Evolutionary conservation across 1,140 invertebrate species (phyloP).

Genomic region (Aphis craccivora): DNA sequence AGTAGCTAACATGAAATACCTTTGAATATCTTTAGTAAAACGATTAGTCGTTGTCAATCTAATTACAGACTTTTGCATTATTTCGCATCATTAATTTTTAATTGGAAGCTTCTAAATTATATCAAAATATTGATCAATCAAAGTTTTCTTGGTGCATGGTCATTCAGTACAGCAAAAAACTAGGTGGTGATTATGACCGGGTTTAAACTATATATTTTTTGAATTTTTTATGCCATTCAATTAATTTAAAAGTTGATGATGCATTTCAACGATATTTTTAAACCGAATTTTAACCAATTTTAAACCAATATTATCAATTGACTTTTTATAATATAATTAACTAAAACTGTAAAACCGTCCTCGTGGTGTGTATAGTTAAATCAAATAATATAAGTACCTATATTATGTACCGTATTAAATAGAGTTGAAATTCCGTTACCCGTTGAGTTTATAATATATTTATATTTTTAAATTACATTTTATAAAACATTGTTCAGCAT

Average conservation of each 20-base stretch:
- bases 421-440: not conserved
- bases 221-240: not conserved
- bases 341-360: too few species aligned
- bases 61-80: conserved; percentile 5
- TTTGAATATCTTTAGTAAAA: not conserved
- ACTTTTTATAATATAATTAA: not conserved
- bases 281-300: not conserved
- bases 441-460: not conserved
- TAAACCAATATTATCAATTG: not conserved
- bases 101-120: conserved; percentile 10
- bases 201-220: not conserved
- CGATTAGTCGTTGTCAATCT: conserved; percentile 21
- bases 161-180: not conserved
- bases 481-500: not conserved
- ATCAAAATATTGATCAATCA: not conserved
- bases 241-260: not conserved
- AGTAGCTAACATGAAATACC: not conserved
- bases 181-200: not conserved
- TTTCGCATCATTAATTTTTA: conserved; percentile 28
- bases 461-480: not conserved
- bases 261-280: not conserved
- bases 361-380: too few species aligned
- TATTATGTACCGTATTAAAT: not conserved
- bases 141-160: not conserved
- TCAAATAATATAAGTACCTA: too few species aligned